Evolutionary conservation across 2,888 invertebrate genomes (phyloP), one percentile per base, ranked within the genome.

Genomic region (Lamellibrachia satsuma): DNA sequence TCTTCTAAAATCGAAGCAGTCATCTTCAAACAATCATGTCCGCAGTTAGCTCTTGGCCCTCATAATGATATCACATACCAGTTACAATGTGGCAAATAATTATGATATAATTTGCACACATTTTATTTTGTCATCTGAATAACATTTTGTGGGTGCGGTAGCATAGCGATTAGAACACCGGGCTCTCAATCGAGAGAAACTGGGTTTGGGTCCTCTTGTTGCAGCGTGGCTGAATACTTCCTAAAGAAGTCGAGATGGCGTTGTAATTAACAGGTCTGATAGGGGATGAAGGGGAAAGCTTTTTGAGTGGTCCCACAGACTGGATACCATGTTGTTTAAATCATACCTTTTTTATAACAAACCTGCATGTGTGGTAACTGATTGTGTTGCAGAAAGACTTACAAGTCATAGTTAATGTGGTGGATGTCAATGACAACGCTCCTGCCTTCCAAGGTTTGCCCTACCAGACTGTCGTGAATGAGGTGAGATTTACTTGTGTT

Each of bases 341-440:
- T n/a, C n/a, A n/a, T n/a, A n/a, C 39, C 1, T n/a, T 39, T 91
- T 91, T 39, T 91, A 11, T 91, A 52, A 27, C 27, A 51, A 90
- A 51, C 11, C 90, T 92, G 92, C 27, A 39, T 75, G 52, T 39
- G 22, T 57, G n/a, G 51, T 9, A 92, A 51, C n/a, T n/a, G 2
- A 39, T n/a, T 92, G 55, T 91, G 3, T 91, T 91, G 57, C 90
- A 93, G 93, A 91, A 51, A 52, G 51, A n/a, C n/a, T 92, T 90
- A 52, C 22, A 75, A n/a, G 92, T 94, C 27, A 52, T 22, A 6
- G 94, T 94, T 51, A 92, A n/a, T 2, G 60, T 94, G 22, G 39
- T 51, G 52, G 94, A 94, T 90, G 92, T 93, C 91, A 94, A 94
- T 60, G 94, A 94, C 93, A 94, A 94, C 91, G 55, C 93, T 22